phyloP scores from a whole-genome alignment of 2,888 invertebrate genomes.

The Pegoplata infirma region DNA sequence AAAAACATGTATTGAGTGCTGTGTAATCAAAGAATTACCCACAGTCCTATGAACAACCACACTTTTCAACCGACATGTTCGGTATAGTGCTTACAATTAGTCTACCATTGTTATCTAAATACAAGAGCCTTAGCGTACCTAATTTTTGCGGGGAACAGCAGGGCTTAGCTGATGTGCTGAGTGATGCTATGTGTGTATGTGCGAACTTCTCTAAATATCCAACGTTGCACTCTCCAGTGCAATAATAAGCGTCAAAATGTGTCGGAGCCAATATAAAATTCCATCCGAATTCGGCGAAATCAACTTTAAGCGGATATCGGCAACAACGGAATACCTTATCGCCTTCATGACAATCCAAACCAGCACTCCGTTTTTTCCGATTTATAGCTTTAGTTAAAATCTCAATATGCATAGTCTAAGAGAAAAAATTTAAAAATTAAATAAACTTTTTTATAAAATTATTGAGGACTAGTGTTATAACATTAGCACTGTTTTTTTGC shows the following conservation, averaged over 20 bases:
- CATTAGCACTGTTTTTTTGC: no score
- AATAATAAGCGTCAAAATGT: conserved; percentile 96
- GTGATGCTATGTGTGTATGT: conserved; percentile 91
- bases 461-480: no score
- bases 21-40: no score
- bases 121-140: conserved; percentile 93
- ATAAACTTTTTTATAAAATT: no score
- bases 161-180: conserved; percentile 90
- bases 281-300: conserved; percentile 94
- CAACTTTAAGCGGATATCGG: conserved; percentile 93
- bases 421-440: no score
- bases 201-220: conserved; percentile 91
- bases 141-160: conserved; percentile 95
- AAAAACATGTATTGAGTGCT: no score
- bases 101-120: conserved; percentile 92
- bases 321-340: conserved; percentile 91
- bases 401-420: conserved; percentile 76
- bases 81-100: conserved; percentile 93
- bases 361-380: conserved; percentile 86
- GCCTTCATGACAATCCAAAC: conserved; percentile 89
- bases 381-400: conserved; percentile 75
- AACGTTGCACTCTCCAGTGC: conserved; percentile 95
- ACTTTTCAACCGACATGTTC: conserved; percentile 96
- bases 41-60: conserved; percentile 93
- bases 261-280: conserved; percentile 98